These are phyloP conservation scores for Hyla sarda DNA, from an alignment of 2,113 vertebrate genomes.

Conservation along the genomic window DNA sequence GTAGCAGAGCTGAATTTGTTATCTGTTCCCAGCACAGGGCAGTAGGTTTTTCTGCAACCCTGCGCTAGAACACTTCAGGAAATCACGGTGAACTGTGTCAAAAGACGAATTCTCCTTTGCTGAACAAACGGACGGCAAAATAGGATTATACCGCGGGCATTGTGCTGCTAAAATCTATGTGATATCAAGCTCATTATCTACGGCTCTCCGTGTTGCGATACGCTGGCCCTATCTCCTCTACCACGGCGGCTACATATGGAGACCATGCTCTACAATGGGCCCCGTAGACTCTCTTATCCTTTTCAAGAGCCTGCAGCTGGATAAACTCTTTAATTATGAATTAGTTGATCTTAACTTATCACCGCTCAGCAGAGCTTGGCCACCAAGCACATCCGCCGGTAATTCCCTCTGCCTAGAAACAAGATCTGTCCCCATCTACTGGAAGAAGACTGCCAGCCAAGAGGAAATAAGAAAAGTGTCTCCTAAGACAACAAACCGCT, in stretches of 20 bases:
- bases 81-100: not conserved
- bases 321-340: conserved; percentile 54
- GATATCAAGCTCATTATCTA: conserved; percentile 21
- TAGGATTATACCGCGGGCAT: not conserved
- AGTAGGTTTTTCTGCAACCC: not conserved
- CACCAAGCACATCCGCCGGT: conserved; percentile 11
- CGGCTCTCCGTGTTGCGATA: not conserved
- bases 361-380: conserved; percentile 48
- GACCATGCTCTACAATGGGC: not conserved
- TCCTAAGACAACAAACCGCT: conserved; percentile 20
- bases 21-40: not conserved
- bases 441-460: conserved; percentile 47
- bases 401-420: conserved; percentile 48
- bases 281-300: conserved; percentile 18
- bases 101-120: not conserved
- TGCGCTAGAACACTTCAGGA: not conserved
- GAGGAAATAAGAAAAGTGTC: conserved; percentile 25
- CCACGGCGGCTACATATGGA: not conserved
- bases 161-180: conserved; percentile 1
- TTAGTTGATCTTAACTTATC: conserved; percentile 47
- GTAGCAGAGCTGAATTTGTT: not conserved
- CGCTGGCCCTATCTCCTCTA: not conserved
- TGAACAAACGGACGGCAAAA: not conserved
- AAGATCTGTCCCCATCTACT: conserved; percentile 39
- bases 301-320: conserved; percentile 33